Conservation (phyloP, 64 coral and sea anemone genomes). For the Platygyra sinensis region DNA sequence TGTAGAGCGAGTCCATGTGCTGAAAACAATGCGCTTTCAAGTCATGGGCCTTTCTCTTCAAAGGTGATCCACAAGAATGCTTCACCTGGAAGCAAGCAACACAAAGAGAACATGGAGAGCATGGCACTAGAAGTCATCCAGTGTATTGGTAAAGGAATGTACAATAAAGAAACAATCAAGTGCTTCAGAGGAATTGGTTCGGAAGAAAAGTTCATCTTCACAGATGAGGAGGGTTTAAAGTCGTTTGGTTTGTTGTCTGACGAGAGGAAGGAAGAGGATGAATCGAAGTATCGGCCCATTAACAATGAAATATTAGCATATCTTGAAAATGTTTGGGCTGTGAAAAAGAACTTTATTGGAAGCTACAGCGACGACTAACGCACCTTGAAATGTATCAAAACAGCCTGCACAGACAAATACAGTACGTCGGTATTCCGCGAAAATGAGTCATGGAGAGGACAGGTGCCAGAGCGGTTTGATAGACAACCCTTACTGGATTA, state of each 20-base stretch:
- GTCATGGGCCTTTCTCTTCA: conserved; percentile 11
- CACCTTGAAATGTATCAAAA: background rate
- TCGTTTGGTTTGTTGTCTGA: conserved; percentile 14
- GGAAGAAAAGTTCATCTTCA: conserved; percentile 25
- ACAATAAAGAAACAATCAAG: conserved; percentile 16
- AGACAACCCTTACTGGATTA: conserved; percentile 58
- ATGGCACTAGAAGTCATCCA: conserved; percentile 26
- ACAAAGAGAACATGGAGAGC: conserved; percentile 65
- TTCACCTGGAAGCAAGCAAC: conserved; percentile 34
- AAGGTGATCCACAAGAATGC: conserved; percentile 6
- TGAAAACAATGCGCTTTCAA: no score
- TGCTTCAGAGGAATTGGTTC: conserved; percentile 37
- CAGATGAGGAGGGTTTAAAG: conserved; percentile 32
- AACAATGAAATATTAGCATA: no score
- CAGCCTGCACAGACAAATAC: conserved; percentile 26
- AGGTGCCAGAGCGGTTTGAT: conserved; percentile 29
- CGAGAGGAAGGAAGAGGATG: background rate
- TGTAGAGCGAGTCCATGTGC: no score
- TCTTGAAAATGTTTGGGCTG: conserved; percentile 20
- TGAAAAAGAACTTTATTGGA: conserved; percentile 5
- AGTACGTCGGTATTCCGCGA: conserved; percentile 9
- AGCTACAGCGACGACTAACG: conserved; percentile 38
- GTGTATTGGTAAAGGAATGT: background rate
- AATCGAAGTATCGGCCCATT: background rate
- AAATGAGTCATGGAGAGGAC: conserved; percentile 5